Conservation (phyloP, 2,797 vertebrate species). For the Furcifer pardalis region DNA sequence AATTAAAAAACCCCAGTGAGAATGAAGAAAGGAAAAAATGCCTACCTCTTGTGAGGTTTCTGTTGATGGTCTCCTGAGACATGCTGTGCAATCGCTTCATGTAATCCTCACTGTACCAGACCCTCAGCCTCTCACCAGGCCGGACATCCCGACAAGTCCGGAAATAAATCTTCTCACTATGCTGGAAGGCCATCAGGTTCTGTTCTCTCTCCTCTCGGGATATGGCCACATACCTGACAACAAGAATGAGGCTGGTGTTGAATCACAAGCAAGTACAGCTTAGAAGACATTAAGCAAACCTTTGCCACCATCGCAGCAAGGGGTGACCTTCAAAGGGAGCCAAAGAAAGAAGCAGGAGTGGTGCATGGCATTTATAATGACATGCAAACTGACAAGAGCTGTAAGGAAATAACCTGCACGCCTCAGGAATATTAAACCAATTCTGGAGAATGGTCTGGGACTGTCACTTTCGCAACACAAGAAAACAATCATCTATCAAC, state of each 20-base stretch:
- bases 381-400: slow-evolving; percentile 31
- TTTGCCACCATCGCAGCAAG: slow-evolving; percentile 40
- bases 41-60: slow-evolving; percentile 88
- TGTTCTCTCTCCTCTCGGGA: slow-evolving; percentile 88
- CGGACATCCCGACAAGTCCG: slow-evolving; percentile 83
- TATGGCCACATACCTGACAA: slow-evolving; percentile 87
- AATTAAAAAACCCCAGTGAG: neutral
- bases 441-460: neutral
- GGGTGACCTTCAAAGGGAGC: slow-evolving; percentile 47
- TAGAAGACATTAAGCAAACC: slow-evolving; percentile 13
- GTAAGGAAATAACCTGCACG: slow-evolving; percentile 20
- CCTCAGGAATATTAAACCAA: slow-evolving; percentile 24
- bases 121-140: slow-evolving; percentile 86
- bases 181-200: slow-evolving; percentile 93
- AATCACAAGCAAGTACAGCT: slow-evolving; percentile 30
- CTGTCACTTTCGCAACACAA: slow-evolving; percentile 10
- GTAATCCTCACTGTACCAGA: slow-evolving; percentile 95
- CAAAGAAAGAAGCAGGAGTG: slow-evolving; percentile 40
- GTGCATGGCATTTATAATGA: slow-evolving; percentile 51
- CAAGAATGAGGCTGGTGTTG: slow-evolving; percentile 39
- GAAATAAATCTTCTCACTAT: slow-evolving; percentile 89
- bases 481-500: neutral
- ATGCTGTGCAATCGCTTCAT: slow-evolving; percentile 88
- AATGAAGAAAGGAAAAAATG: slow-evolving; percentile 6
- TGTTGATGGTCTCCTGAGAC: slow-evolving; percentile 87